Evolutionary conservation across 2,888 invertebrate genomes (phyloP), one percentile per base, ranked within the genome.

Genomic region (Pyralis farinalis): DNA sequence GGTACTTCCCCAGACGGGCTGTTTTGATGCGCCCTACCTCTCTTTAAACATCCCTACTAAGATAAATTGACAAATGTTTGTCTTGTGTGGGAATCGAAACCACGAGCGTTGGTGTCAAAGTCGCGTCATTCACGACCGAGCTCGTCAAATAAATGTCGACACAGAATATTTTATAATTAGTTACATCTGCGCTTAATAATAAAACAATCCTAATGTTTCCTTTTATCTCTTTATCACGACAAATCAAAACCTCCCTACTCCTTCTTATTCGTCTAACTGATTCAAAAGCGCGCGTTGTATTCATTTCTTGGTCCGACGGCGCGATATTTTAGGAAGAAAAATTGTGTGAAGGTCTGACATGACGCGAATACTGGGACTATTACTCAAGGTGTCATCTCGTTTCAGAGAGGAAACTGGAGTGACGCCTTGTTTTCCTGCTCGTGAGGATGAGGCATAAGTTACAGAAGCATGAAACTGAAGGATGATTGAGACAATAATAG

Each of bases 331-430:
- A 64, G 58, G 62, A 72, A 74, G 79, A 80, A 75, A 80, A 78
- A 80, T 81, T 72, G 67, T 71, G 57, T 63, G 63, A 53, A 63
- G 61, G 65, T 64, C 64, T 72, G 67, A 68, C 70, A 63, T 67
- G 74, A 77, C 71, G 66, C 63, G 68, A 76, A 73, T 72, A 59
- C 67, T 56, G 48, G 53, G 63, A 73, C 81, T 77, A 83, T 83
- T 82, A 79, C 75, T 83, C 81, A 81, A 76, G 66, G 68, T 80
- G 82, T 81, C 81, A 80, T 77, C 77, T 75, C 66, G 67, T 68
- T 71, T 68, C 57, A 60, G 64, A 53, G 44, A 61, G 58, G 58
- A 61, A 64, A 62, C 58, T 51, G 54, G 54, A 58, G 53, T 59
- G 66, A 68, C 55, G 64, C 33, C 58, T 59, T 68, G 64, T 72